Conservation (phyloP, 2,113 vertebrate genomes). For the Coregonus clupeaformis region DNA sequence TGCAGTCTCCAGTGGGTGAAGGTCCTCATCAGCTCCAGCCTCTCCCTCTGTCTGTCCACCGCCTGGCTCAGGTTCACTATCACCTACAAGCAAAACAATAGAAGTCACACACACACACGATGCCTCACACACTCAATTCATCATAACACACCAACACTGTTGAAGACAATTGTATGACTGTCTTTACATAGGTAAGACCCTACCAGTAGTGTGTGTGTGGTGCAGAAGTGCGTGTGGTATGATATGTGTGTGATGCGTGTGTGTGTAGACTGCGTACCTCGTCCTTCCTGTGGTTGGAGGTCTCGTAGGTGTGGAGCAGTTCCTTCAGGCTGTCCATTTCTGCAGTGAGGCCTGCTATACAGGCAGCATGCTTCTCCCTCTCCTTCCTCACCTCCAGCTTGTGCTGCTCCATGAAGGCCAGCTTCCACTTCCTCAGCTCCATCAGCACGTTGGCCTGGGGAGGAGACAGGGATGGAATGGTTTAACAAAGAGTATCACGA, state of each 20-base stretch:
- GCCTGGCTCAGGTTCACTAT: constrained; percentile 84
- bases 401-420: constrained; percentile 85
- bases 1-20: constrained; percentile 87
- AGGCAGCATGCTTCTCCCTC: constrained; percentile 75
- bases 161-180: neutral
- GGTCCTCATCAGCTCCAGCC: constrained; percentile 82
- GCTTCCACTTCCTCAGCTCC: constrained; percentile 90
- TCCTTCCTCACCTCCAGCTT: constrained; percentile 83
- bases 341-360: constrained; percentile 71
- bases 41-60: constrained; percentile 86
- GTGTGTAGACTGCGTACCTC: constrained; percentile 75
- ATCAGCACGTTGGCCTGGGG: constrained; percentile 84
- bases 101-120: neutral
- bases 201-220: neutral
- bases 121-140: neutral
- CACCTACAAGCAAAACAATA: constrained; percentile 70
- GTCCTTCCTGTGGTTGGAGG: constrained; percentile 87
- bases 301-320: constrained; percentile 83
- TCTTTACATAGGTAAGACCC: neutral
- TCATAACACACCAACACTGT: neutral
- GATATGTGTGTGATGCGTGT: neutral
- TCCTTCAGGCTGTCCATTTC: constrained; percentile 82
- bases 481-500: neutral
- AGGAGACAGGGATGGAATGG: neutral
- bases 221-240: neutral